These are phyloP conservation scores for Dryobotodes eremita DNA, from an alignment of 2,888 invertebrate species.

Conservation along the genomic window DNA sequence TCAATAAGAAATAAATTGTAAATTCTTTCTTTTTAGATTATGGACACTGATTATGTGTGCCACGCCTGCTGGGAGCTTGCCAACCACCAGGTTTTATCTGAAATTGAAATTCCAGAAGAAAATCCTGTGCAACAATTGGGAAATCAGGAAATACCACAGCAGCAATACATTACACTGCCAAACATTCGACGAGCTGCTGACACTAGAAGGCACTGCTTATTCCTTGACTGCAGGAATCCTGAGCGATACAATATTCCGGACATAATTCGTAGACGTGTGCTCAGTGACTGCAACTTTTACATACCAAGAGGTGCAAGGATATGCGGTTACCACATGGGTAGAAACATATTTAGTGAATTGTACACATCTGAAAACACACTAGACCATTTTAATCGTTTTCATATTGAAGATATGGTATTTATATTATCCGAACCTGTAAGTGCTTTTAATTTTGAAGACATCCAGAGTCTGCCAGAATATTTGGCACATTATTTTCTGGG, in stretches of 20 bases:
- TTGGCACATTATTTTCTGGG: conserved; percentile 8
- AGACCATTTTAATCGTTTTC: conserved; percentile 4
- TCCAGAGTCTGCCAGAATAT: no score
- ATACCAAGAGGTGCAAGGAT: conserved; percentile 16
- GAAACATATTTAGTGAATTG: conserved; percentile 14
- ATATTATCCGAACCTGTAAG: conserved; percentile 5
- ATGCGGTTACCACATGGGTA: conserved; percentile 25
- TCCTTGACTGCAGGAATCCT: conserved; percentile 29
- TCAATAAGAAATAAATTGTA: no score
- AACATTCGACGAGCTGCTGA: conserved; percentile 29
- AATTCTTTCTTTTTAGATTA: no score
- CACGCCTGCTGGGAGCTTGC: no score
- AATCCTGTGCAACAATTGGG: conserved; percentile 13
- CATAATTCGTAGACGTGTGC: conserved; percentile 6
- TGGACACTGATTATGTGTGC: no score
- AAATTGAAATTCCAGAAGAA: conserved; percentile 20
- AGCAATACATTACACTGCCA: conserved; percentile 27
- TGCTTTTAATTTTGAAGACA: conserved; percentile 16
- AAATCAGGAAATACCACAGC: conserved; percentile 20
- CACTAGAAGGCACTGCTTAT: conserved; percentile 22
- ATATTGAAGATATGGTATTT: conserved; percentile 21
- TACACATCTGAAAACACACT: conserved; percentile 9
- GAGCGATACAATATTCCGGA: conserved; percentile 29
- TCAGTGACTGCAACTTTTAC: conserved; percentile 21
- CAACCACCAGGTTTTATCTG: no score